Evolutionary conservation across 2,888 invertebrate species (phyloP).

Genomic region (Trissolcus brochymenae): DNA sequence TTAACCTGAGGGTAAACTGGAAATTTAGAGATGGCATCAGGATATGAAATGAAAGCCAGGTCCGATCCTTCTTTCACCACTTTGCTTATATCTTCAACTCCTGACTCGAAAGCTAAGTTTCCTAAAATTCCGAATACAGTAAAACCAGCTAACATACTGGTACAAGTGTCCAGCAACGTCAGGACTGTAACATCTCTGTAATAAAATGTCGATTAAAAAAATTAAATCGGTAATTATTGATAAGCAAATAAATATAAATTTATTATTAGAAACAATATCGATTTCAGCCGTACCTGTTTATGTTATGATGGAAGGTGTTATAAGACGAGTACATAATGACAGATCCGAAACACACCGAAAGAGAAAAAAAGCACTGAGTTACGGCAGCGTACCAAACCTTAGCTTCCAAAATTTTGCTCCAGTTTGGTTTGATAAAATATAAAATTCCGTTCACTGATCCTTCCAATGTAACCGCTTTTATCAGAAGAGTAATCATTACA

Average conservation of each 20-base stretch:
- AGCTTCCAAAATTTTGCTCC: constrained; percentile 80
- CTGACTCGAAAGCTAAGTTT: constrained; percentile 84
- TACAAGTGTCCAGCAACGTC: constrained; percentile 88
- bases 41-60: constrained; percentile 90
- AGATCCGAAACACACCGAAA: constrained; percentile 81
- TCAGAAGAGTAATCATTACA: constrained; percentile 80
- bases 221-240: not conserved
- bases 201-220: not conserved
- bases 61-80: constrained; percentile 88
- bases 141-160: constrained; percentile 87
- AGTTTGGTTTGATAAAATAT: constrained; percentile 82
- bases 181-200: constrained; percentile 85
- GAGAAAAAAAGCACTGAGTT: constrained; percentile 81
- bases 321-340: constrained; percentile 82
- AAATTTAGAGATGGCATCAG: constrained; percentile 89
- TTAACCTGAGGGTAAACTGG: constrained; percentile 82
- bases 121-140: constrained; percentile 91
- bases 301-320: constrained; percentile 80
- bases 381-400: constrained; percentile 82
- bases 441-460: constrained; percentile 81
- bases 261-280: not conserved
- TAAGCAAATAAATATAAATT: not conserved
- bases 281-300: constrained; percentile 76
- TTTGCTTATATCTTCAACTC: constrained; percentile 79
- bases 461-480: constrained; percentile 80